Evolutionary conservation across 35 echinoderm and acorn worm genomes (phyloP).

Genomic region (Lytechinus pictus): DNA sequence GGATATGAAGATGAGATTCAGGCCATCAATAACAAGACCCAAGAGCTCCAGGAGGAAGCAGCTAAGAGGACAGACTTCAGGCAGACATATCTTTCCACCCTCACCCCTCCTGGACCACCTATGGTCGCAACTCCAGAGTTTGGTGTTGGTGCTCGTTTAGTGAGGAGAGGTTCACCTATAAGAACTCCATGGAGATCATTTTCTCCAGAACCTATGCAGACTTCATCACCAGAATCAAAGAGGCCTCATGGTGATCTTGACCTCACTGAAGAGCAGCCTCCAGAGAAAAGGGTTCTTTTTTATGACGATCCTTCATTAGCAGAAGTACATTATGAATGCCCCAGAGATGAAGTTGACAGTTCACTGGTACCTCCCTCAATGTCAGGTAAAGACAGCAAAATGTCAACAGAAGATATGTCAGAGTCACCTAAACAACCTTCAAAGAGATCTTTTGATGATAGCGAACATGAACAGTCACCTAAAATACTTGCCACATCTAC

Average conservation of each 20-base stretch:
- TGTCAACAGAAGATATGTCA: not conserved
- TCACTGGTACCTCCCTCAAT: not conserved
- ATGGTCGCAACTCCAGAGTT: slow-evolving; percentile 62
- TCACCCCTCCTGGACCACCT: slow-evolving; percentile 56
- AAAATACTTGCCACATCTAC: slow-evolving; percentile 10
- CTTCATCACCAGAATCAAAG: slow-evolving; percentile 49
- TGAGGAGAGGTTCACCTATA: slow-evolving; percentile 50
- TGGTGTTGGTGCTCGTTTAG: slow-evolving; percentile 69
- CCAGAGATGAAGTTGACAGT: slow-evolving; percentile 28
- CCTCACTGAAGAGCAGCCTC: slow-evolving; percentile 10
- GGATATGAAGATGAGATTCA: slow-evolving; percentile 79
- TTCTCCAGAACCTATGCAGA: slow-evolving; percentile 46
- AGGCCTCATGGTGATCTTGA: not conserved
- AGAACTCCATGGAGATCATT: slow-evolving; percentile 52
- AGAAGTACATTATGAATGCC: not conserved
- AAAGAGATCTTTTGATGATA: slow-evolving; percentile 27
- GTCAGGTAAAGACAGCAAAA: not conserved
- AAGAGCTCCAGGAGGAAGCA: slow-evolving; percentile 71
- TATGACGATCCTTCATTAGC: not conserved
- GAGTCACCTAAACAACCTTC: not conserved
- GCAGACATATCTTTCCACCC: slow-evolving; percentile 62
- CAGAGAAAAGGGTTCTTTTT: slow-evolving; percentile 57
- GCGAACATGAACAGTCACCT: not conserved
- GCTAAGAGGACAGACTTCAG: slow-evolving; percentile 50
- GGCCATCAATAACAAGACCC: slow-evolving; percentile 68